phyloP scores from a whole-genome alignment of 2,888 invertebrate genomes.

The Cantharis rufa region DNA sequence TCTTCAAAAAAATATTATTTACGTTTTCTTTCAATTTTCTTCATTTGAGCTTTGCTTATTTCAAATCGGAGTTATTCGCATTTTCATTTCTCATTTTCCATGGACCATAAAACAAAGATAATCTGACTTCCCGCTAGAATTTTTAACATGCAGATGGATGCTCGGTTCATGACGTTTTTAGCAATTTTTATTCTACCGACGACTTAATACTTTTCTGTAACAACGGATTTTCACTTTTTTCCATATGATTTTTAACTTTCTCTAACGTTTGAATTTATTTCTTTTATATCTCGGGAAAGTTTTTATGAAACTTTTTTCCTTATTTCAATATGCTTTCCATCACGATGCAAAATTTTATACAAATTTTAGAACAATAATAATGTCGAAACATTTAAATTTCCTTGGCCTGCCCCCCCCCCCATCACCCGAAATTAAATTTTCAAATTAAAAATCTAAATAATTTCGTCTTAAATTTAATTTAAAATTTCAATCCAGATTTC shows the following conservation, averaged over 20 bases:
- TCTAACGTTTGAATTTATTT: constrained; percentile 12
- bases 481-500: not conserved
- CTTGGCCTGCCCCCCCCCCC: too few species aligned
- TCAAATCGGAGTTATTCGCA: constrained; percentile 22
- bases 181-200: constrained; percentile 31
- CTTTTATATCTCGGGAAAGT: not conserved
- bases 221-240: constrained; percentile 18
- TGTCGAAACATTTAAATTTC: not conserved
- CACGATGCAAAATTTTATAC: not conserved
- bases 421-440: too few species aligned
- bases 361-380: not conserved
- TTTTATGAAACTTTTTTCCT: not conserved
- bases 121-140: constrained; percentile 32
- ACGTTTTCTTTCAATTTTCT: constrained; percentile 21
- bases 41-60: constrained; percentile 20
- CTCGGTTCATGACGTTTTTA: constrained; percentile 26
- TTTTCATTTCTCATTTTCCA: constrained; percentile 22
- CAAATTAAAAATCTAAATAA: not conserved
- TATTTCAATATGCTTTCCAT: not conserved
- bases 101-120: constrained; percentile 37
- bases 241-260: constrained; percentile 21
- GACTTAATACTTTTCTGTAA: constrained; percentile 29
- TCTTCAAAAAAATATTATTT: constrained; percentile 12
- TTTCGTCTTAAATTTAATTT: not conserved
- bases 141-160: constrained; percentile 28